Base-by-base conservation (phyloP, 2,797 vertebrate species). In the Esox masquinongy region DNA sequence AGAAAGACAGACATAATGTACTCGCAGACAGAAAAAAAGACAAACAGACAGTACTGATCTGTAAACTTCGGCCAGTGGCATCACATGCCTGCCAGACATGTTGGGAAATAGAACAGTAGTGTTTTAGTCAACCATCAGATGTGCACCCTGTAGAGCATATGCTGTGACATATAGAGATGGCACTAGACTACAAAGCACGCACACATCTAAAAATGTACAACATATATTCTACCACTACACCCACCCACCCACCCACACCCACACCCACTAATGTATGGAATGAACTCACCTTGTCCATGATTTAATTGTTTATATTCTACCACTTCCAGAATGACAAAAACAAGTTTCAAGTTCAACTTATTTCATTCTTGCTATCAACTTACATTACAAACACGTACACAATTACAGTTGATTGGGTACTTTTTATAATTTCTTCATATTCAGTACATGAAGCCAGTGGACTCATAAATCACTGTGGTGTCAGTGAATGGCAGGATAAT, bases 401-500 rank as follows among this genome's bases (percentile, higher is more conserved):
- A n/a, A 56, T 56, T 56, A 56, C 53, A 22, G 53, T 56, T 19
- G n/a, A 56, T 56, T 61, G 56, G 22, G 22, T 24, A 24, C 56
- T 61, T 26, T 24, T 22, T 26, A 61, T 12, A 61, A 24, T 67
- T 78, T 81, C 77, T 80, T 61, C 56, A 59, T 22, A 59, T 22
- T 72, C 69, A 67, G 78, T 77, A 80, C 68, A 74, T 77, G 72
- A 78, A 73, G 79, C 49, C 12, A 26, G 12, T 59, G 3, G 64
- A 88, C 86, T 91, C 91, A 92, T 92, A 91, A 92, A 93, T 93
- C 92, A 93, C 83, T 0, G 11, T 0, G 11, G 68, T 82, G 89
- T 92, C 92, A 91, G 87, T 92, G 90, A 91, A 89, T 90, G 92
- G 88, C 92, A 93, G 92, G 86, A 93, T 92, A 93, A 93, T 93